Conservation (phyloP, 1,140 invertebrate species). For the Drosophila santomea region DNA sequence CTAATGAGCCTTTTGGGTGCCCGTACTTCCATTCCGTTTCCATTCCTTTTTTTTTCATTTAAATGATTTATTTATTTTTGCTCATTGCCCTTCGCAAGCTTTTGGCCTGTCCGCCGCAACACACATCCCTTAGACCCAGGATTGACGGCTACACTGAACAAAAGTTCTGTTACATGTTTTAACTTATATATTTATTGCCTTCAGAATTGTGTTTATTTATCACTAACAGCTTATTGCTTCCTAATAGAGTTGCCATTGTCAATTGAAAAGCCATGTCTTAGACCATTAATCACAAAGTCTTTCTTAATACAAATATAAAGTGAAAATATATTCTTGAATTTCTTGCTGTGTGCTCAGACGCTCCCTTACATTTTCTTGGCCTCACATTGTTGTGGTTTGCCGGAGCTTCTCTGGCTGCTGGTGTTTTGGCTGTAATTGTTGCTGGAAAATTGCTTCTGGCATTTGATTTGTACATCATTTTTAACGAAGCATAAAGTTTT, state of each 20-base stretch:
- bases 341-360: neutral
- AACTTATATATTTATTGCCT: too few species aligned
- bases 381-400: conserved; percentile 52
- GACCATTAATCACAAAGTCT: too few species aligned
- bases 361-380: conserved; percentile 7
- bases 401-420: conserved; percentile 33
- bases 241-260: neutral
- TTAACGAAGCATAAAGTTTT: conserved; percentile 77
- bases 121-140: conserved; percentile 12
- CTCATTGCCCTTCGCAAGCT: conserved; percentile 70
- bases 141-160: conserved; percentile 1
- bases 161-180: neutral
- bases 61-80: conserved; percentile 82
- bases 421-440: conserved; percentile 43
- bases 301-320: too few species aligned
- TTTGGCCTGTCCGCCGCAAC: conserved; percentile 11
- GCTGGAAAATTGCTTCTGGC: conserved; percentile 75
- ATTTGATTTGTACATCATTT: conserved; percentile 82
- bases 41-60: conserved; percentile 67
- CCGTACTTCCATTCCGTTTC: conserved; percentile 20
- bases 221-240: too few species aligned
- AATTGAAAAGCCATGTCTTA: neutral
- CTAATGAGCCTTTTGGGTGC: conserved; percentile 72
- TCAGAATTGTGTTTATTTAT: too few species aligned
- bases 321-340: neutral